These are phyloP conservation scores for Agrotis clavis DNA, from an alignment of 2,888 invertebrate species.

Conservation along the genomic window DNA sequence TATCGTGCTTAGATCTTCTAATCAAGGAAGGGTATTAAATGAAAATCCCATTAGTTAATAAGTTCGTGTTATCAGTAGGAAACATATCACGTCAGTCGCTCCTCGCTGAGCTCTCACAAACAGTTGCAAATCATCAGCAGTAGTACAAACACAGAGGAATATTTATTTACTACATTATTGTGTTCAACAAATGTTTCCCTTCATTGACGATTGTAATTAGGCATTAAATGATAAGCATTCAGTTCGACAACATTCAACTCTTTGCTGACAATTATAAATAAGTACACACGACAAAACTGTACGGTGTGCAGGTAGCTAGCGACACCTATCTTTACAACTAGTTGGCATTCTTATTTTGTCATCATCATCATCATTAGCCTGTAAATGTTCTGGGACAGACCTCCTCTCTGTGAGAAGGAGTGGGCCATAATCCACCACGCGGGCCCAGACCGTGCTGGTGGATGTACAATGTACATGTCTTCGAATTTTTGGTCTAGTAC, in stretches of 20 bases:
- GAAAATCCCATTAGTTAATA: constrained; percentile 39
- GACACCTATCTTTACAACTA: background rate
- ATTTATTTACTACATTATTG: constrained; percentile 44
- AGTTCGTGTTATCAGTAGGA: constrained; percentile 44
- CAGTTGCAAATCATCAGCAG: constrained; percentile 2
- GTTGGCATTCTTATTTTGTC: too few relatives aligned
- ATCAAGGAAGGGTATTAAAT: constrained; percentile 44
- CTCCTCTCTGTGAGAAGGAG: too few relatives aligned
- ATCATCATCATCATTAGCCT: too few relatives aligned
- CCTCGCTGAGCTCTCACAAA: constrained; percentile 11
- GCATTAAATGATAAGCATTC: constrained; percentile 44
- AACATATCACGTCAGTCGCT: constrained; percentile 14
- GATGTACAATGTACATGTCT: too few relatives aligned
- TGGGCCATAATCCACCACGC: too few relatives aligned
- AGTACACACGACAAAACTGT: constrained; percentile 7
- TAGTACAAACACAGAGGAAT: constrained; percentile 7
- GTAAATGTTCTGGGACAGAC: too few relatives aligned
- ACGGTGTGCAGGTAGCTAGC: background rate
- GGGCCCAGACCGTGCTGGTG: too few relatives aligned
- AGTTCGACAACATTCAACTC: constrained; percentile 9
- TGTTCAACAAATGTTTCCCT: constrained; percentile 40
- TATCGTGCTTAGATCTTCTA: constrained; percentile 20
- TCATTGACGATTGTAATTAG: constrained; percentile 29
- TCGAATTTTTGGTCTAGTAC: too few relatives aligned
- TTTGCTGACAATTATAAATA: constrained; percentile 9